Conservation (phyloP, 2,888 invertebrate species). For the Drosophila kanekoi region DNA sequence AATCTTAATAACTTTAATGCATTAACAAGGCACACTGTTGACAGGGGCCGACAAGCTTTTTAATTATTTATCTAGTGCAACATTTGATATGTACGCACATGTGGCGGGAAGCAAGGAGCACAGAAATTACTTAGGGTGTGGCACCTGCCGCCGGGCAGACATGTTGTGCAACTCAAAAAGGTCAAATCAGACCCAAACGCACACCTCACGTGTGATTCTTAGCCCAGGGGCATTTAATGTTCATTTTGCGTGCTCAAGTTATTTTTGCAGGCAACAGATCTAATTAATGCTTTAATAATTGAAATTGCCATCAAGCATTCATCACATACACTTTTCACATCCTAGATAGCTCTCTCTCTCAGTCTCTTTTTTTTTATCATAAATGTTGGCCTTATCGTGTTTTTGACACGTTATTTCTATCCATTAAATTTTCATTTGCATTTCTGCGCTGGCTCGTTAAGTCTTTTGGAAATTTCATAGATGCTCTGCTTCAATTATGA, state of each 20-base stretch:
- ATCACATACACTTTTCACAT: background rate
- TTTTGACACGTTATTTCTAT: background rate
- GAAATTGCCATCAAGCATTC: conserved; percentile 42
- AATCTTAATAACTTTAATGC: conserved; percentile 58
- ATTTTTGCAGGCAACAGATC: conserved; percentile 36
- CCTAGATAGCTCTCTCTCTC: background rate
- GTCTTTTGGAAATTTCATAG: conserved; percentile 43
- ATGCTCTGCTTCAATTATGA: conserved; percentile 55
- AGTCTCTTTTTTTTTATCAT: background rate
- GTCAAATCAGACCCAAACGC: conserved; percentile 11
- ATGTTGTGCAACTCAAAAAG: conserved; percentile 1
- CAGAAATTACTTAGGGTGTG: conserved; percentile 20
- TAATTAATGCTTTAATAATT: conserved; percentile 77
- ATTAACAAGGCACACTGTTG: conserved; percentile 30
- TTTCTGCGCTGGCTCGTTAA: conserved; percentile 46
- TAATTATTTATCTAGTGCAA: conserved; percentile 63
- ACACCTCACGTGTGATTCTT: conserved; percentile 59
- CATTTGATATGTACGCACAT: conserved; percentile 35
- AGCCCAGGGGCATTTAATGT: conserved; percentile 38
- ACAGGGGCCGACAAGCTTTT: conserved; percentile 12
- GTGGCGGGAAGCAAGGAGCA: conserved; percentile 12
- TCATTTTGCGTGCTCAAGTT: conserved; percentile 25
- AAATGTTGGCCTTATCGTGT: background rate
- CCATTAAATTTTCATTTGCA: conserved; percentile 61
- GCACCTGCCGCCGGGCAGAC: conserved; percentile 12